phyloP scores from a whole-genome alignment of 2,888 invertebrate genomes.

The Heliconius ethilla region DNA sequence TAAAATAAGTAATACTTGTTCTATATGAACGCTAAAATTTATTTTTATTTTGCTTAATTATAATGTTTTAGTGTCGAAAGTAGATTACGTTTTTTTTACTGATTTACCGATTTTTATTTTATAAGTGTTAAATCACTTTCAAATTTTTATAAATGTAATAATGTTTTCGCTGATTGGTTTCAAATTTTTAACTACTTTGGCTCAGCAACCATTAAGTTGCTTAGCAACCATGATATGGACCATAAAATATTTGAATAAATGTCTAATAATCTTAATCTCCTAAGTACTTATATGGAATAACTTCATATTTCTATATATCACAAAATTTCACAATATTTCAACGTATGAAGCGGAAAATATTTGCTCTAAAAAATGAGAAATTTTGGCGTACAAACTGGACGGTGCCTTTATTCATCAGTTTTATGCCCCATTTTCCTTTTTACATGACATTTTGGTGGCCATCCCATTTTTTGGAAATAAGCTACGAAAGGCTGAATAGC shows the following conservation, averaged over 20 bases:
- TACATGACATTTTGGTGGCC: constrained; percentile 20
- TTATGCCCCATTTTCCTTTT: constrained; percentile 27
- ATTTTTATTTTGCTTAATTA: neutral
- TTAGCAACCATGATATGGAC: neutral
- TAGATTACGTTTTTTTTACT: neutral
- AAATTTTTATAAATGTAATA: too few species aligned
- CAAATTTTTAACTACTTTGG: too few species aligned
- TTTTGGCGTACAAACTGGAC: constrained; percentile 21
- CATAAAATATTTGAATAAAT: neutral
- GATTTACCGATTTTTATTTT: too few species aligned
- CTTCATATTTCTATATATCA: neutral
- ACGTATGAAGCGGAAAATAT: constrained; percentile 16
- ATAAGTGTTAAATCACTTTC: too few species aligned
- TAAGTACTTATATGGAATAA: too few species aligned
- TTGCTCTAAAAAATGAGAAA: constrained; percentile 12
- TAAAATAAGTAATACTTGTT: constrained; percentile 10
- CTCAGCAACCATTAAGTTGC: too few species aligned
- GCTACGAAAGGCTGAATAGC: constrained; percentile 23
- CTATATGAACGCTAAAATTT: neutral
- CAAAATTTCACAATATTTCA: constrained; percentile 5
- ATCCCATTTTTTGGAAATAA: constrained; percentile 22
- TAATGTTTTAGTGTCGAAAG: neutral
- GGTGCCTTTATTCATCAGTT: constrained; percentile 6
- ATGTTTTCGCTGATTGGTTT: too few species aligned
- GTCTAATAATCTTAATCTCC: neutral